Evolutionary conservation across 1,140 invertebrate species (phyloP).

Genomic region (Pseudomyrmex cubaensis): DNA sequence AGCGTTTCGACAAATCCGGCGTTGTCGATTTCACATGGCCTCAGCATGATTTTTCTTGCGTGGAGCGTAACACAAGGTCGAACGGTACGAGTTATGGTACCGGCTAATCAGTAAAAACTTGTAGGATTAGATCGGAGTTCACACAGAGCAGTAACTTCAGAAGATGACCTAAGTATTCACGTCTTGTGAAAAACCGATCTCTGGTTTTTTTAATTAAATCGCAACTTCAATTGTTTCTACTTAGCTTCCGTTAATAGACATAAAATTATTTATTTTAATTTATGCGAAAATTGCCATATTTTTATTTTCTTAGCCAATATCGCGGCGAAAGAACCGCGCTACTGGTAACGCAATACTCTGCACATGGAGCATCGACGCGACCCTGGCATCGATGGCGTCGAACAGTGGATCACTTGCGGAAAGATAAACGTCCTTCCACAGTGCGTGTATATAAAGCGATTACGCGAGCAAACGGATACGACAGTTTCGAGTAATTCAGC

Average conservation of each 20-base stretch:
- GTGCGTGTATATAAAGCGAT: constrained; percentile 64
- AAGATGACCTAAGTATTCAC: background rate
- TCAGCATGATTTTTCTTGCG: constrained; percentile 19
- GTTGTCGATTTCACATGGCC: constrained; percentile 64
- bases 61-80: constrained; percentile 43
- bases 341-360: background rate
- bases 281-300: background rate
- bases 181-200: background rate
- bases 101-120: constrained; percentile 22
- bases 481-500: constrained; percentile 44
- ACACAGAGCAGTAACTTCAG: background rate
- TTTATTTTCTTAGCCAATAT: constrained; percentile 4
- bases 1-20: constrained; percentile 63
- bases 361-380: constrained; percentile 7
- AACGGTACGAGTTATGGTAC: constrained; percentile 4
- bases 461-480: constrained; percentile 30
- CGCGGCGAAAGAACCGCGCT: constrained; percentile 1
- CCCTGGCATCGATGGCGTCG: constrained; percentile 22
- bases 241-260: background rate
- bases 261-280: background rate
- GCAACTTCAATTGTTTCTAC: background rate
- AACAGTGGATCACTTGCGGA: background rate
- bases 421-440: constrained; percentile 37
- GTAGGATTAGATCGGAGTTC: constrained; percentile 18
- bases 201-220: background rate